These are phyloP conservation scores for Oryzias sinensis DNA, from an alignment of 2,797 vertebrate genomes.

Conservation along the genomic window DNA sequence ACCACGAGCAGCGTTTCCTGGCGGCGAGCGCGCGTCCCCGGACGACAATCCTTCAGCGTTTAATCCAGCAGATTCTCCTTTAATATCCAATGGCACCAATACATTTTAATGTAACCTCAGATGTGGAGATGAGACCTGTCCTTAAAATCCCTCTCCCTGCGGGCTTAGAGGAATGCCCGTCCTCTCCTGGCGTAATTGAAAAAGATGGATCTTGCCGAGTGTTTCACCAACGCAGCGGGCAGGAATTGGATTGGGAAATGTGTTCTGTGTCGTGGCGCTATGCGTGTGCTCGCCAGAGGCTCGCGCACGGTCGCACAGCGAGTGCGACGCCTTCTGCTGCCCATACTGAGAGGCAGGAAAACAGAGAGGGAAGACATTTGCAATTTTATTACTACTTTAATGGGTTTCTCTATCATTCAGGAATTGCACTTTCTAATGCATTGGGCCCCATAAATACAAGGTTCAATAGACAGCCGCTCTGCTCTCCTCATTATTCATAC, in stretches of 20 bases:
- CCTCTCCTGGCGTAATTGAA: slow-evolving; percentile 71
- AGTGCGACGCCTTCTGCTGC: slow-evolving; percentile 54
- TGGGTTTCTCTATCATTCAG: slow-evolving; percentile 71
- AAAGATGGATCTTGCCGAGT: slow-evolving; percentile 75
- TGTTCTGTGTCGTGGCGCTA: slow-evolving; percentile 66
- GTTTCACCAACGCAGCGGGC: slow-evolving; percentile 68
- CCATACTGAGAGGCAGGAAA: slow-evolving; percentile 66
- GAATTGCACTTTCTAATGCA: slow-evolving; percentile 73
- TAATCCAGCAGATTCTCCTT: slow-evolving; percentile 62
- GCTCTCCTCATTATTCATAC: slow-evolving; percentile 73
- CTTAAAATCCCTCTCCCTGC: slow-evolving; percentile 62
- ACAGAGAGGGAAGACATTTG: slow-evolving; percentile 72
- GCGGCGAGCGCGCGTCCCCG: slow-evolving; percentile 40
- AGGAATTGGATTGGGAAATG: slow-evolving; percentile 75
- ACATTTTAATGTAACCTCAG: slow-evolving; percentile 67
- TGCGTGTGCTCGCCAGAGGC: slow-evolving; percentile 58
- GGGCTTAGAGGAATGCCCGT: slow-evolving; percentile 61
- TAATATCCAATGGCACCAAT: slow-evolving; percentile 64
- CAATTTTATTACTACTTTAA: slow-evolving; percentile 79
- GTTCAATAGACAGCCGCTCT: slow-evolving; percentile 67
- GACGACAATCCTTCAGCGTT: slow-evolving; percentile 41
- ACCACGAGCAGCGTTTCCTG: slow-evolving; percentile 27
- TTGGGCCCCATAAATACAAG: slow-evolving; percentile 70
- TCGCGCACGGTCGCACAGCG: slow-evolving; percentile 44
- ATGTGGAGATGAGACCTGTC: slow-evolving; percentile 63